phyloP scores from a whole-genome alignment of 1,140 invertebrate species.

The Choristoneura fumiferana region DNA sequence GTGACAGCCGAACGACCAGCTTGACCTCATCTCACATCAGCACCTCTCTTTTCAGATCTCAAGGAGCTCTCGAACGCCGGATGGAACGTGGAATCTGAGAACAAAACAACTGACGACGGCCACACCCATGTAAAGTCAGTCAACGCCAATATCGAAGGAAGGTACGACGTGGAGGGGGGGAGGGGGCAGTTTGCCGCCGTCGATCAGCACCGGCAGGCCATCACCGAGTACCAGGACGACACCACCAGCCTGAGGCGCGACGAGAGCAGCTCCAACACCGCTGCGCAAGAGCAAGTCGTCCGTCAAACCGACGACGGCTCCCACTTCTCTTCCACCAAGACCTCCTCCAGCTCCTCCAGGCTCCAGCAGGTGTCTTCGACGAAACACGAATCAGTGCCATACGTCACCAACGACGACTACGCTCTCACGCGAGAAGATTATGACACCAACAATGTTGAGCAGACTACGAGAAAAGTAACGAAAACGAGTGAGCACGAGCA shows the following conservation, averaged over 20 bases:
- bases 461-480: constrained; percentile 34
- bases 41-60: constrained; percentile 57
- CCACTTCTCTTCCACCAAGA: constrained; percentile 70
- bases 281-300: constrained; percentile 80
- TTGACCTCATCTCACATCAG: constrained; percentile 7
- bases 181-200: constrained; percentile 79
- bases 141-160: constrained; percentile 74
- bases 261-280: constrained; percentile 78
- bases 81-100: constrained; percentile 73
- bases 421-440: constrained; percentile 34
- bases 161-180: constrained; percentile 80
- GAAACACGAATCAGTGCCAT: constrained; percentile 56
- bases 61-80: constrained; percentile 71
- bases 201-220: constrained; percentile 78
- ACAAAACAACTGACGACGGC: constrained; percentile 68
- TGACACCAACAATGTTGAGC: constrained; percentile 48
- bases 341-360: constrained; percentile 68
- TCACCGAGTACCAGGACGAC: constrained; percentile 81
- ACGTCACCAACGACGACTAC: constrained; percentile 44
- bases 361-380: constrained; percentile 61
- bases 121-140: constrained; percentile 65
- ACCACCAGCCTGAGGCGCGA: constrained; percentile 80
- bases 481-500: constrained; percentile 45
- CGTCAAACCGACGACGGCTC: constrained; percentile 76
- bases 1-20: constrained; percentile 37